Evolutionary conservation across 2,113 vertebrate genomes (phyloP), one percentile per base, ranked within the genome.

Genomic region (Misgurnus mizolepis): DNA sequence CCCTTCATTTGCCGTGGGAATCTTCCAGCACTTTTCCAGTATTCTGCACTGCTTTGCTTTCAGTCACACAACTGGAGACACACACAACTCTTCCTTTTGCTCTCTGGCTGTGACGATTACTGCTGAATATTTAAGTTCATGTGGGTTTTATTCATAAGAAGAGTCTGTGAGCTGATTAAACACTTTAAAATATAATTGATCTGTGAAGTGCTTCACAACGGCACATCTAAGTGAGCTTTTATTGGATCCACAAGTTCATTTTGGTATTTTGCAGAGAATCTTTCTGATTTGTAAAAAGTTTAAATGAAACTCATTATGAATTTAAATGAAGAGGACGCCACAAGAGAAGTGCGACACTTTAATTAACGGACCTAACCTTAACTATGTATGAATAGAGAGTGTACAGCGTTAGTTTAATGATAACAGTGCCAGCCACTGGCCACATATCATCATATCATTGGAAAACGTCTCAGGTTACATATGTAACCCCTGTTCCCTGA

Each of bases 111-210:
- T 66, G 45, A 40, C 80, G 67, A 74, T 50, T 74, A 80, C 76
- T 77, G 84, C 86, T 84, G 82, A 88, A 83, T 82, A 88, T 81
- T 34, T 41, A 41, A 81, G 78, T 83, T 76, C 7, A 80, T 71
- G 40, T 67, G 83, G 80, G 86, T 43, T 79, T 60, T 85, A 85
- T 87, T 88, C 86, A 87, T 87, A 85, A 86, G 84, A 87, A 5
- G 80, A 65, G 61, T 47, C 9, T 53, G 45, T 10, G 45, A 47
- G 10, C 4, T 47, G 45, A 47, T 47, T 7, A 8, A 10, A 8
- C 45, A 8, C 45, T 60, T 60, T 60, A 22, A 22, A 22, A 22
- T 22, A 22, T 22, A 22, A 22, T 22, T 22, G 22, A 3, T 34
- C 27, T 34, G 27, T 34, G 27, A 34, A 3, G 1, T 34, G 27